Evolutionary conservation across 2,113 vertebrate genomes (phyloP).

Genomic region (Thryonomys swinderianus): DNA sequence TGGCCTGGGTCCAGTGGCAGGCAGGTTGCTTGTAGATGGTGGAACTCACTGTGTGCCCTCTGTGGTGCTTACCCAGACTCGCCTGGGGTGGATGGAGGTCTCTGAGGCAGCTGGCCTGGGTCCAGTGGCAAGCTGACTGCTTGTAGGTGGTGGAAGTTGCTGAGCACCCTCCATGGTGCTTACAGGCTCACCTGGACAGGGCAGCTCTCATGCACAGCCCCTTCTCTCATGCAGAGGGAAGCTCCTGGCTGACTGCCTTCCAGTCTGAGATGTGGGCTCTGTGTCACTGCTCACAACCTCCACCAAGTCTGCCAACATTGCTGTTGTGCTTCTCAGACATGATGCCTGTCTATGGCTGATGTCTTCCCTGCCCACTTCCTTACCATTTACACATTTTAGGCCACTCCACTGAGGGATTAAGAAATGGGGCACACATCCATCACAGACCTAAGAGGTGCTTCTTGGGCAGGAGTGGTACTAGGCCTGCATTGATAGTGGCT

Average conservation of each 20-base stretch:
- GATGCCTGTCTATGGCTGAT: background rate
- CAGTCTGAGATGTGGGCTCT: constrained; percentile 2
- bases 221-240: constrained; percentile 5
- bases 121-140: too few relatives aligned
- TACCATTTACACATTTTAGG: background rate
- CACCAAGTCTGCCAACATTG: background rate
- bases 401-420: background rate
- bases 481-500: background rate
- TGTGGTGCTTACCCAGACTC: too few relatives aligned
- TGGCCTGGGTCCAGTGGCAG: too few relatives aligned
- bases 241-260: constrained; percentile 2
- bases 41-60: too few relatives aligned
- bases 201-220: background rate
- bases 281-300: background rate
- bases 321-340: background rate
- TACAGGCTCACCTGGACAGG: background rate
- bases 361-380: background rate
- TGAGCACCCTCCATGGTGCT: too few relatives aligned
- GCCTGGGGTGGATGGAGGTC: too few relatives aligned
- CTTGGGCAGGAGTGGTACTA: background rate
- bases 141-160: too few relatives aligned
- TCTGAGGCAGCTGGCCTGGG: too few relatives aligned
- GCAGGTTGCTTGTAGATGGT: too few relatives aligned
- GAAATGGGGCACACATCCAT: background rate
- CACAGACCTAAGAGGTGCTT: background rate